Conservation (phyloP, 1,140 invertebrate species). For the Cotesia typhae region DNA sequence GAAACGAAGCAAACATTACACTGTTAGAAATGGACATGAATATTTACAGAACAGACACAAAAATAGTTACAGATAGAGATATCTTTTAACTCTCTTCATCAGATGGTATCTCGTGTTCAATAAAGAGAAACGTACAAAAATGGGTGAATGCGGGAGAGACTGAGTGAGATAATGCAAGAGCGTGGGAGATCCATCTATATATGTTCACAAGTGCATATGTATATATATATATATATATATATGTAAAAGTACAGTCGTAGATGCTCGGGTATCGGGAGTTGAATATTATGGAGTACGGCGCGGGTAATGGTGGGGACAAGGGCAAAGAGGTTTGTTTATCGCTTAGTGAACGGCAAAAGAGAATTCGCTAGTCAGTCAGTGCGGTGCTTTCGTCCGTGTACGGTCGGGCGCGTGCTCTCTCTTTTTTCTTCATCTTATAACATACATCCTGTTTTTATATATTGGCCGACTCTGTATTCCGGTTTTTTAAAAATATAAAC, state of each 20-base stretch:
- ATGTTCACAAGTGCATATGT: not conserved
- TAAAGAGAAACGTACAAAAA: not conserved
- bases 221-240: no score
- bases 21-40: no score
- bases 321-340: conserved; percentile 62
- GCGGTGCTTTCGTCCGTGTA: conserved; percentile 53
- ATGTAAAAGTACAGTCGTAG: no score
- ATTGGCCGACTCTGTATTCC: no score
- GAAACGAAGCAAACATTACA: no score
- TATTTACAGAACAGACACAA: no score
- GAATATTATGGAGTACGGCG: no score
- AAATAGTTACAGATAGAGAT: no score
- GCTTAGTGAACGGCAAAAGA: conserved; percentile 55
- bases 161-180: conserved; percentile 20
- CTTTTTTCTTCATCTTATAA: conserved; percentile 11
- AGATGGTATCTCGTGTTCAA: no score
- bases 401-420: conserved; percentile 44
- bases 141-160: conserved; percentile 16
- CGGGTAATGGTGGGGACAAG: conserved; percentile 48
- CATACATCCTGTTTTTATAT: not conserved
- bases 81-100: no score
- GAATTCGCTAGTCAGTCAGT: conserved; percentile 51
- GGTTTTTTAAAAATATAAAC: no score
- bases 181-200: conserved; percentile 7
- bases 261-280: no score